A percentile compares a stretch with the other conserved stretches of the same genome.
Evolutionary conservation across 1,140 invertebrate species (phyloP).

Genomic region (Andricus grossulariae): DNA sequence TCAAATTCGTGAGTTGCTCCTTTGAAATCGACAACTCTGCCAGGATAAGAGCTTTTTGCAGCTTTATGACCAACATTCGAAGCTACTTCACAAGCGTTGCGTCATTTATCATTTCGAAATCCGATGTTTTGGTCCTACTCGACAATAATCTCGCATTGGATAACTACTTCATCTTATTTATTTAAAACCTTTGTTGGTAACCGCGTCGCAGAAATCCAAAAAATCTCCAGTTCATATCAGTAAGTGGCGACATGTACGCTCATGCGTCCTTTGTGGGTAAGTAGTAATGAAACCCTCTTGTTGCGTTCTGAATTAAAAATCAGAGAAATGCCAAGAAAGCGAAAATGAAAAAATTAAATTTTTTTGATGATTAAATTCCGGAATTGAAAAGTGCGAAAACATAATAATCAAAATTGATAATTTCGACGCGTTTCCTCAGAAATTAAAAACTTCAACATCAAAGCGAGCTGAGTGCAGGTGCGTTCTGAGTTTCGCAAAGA

Average conservation of each 20-base stretch:
- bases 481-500: not conserved
- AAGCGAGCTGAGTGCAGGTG: not conserved
- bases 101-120: not conserved
- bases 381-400: not conserved
- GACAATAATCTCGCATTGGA: conserved; percentile 28
- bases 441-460: not conserved
- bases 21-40: no score
- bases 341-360: not conserved
- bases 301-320: not conserved
- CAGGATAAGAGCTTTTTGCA: conserved; percentile 73
- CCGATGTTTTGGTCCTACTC: conserved; percentile 35
- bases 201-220: conserved; percentile 40
- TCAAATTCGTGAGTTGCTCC: conserved; percentile 69
- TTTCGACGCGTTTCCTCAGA: not conserved
- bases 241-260: conserved; percentile 5
- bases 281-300: no score
- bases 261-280: no score
- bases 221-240: not conserved
- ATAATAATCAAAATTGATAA: not conserved
- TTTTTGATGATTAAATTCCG: not conserved
- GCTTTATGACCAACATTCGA: conserved; percentile 61
- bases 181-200: conserved; percentile 37
- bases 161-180: not conserved
- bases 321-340: not conserved
- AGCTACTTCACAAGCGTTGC: not conserved